These are phyloP conservation scores for Hyalella azteca DNA, from an alignment of 2,888 invertebrate species.

Conservation along the genomic window DNA sequence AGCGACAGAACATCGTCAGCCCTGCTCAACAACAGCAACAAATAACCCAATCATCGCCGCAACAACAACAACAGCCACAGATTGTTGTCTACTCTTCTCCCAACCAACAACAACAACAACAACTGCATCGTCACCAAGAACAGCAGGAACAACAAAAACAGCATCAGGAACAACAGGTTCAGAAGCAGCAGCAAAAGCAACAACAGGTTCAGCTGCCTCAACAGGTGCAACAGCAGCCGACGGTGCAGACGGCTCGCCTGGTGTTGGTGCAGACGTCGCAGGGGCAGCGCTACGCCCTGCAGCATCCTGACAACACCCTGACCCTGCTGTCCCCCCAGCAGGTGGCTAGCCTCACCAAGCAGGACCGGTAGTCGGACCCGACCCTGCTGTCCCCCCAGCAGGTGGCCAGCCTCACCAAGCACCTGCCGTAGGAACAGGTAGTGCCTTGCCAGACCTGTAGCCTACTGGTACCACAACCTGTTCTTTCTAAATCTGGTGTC, in stretches of 20 bases:
- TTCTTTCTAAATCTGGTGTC: too few relatives aligned
- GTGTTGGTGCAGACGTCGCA: constrained; percentile 48
- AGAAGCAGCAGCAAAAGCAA: neutral
- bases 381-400: constrained; percentile 53
- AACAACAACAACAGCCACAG: constrained; percentile 32
- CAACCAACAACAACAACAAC: constrained; percentile 26
- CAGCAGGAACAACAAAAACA: neutral
- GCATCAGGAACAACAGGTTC: constrained; percentile 3
- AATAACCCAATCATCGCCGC: constrained; percentile 19
- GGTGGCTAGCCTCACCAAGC: constrained; percentile 38
- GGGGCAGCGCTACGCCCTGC: constrained; percentile 49
- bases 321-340: constrained; percentile 53
- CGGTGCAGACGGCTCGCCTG: constrained; percentile 40
- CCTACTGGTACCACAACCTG: too few relatives aligned
- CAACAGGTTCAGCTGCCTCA: neutral
- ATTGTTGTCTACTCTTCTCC: neutral
- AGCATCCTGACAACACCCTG: constrained; percentile 44
- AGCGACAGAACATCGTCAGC: constrained; percentile 39
- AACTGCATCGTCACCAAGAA: constrained; percentile 3
- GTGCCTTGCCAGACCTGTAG: too few relatives aligned
- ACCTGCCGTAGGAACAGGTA: too few relatives aligned
- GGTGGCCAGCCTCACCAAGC: constrained; percentile 38
- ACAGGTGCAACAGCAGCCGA: neutral
- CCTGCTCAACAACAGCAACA: constrained; percentile 32
- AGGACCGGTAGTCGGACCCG: too few relatives aligned